phyloP scores from a whole-genome alignment of 2,113 vertebrate species.

The Manacus vitellinus region DNA sequence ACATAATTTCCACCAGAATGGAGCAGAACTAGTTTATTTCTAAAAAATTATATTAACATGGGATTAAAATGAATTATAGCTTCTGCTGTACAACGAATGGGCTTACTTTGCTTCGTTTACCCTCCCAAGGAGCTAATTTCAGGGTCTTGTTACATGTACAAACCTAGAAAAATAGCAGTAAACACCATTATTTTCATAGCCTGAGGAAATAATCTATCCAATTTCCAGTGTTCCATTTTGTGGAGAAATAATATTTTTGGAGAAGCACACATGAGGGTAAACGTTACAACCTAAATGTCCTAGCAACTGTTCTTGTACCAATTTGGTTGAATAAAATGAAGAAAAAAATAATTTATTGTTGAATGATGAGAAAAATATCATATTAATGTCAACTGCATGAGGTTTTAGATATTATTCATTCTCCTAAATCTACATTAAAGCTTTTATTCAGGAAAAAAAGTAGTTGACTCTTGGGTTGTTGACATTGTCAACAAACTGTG shows the following conservation, averaged over 20 bases:
- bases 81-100: not conserved
- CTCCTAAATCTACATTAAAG: not conserved
- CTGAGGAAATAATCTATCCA: not conserved
- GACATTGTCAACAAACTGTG: not conserved
- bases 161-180: not conserved
- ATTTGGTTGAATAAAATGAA: not conserved
- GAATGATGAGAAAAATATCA: not conserved
- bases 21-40: not conserved
- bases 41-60: slow-evolving; percentile 43
- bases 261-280: not conserved
- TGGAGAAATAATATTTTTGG: not conserved
- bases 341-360: not conserved
- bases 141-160: not conserved
- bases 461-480: not conserved
- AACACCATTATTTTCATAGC: not conserved
- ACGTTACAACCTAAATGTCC: not conserved
- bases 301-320: not conserved
- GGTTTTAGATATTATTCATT: not conserved
- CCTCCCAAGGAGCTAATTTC: not conserved
- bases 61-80: slow-evolving; percentile 32
- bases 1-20: slow-evolving; percentile 46
- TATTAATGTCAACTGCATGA: not conserved
- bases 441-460: not conserved
- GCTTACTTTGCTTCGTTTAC: not conserved
- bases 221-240: not conserved